Evolutionary conservation across 2,797 vertebrate genomes (phyloP).

Genomic region (Syncerus caffer): DNA sequence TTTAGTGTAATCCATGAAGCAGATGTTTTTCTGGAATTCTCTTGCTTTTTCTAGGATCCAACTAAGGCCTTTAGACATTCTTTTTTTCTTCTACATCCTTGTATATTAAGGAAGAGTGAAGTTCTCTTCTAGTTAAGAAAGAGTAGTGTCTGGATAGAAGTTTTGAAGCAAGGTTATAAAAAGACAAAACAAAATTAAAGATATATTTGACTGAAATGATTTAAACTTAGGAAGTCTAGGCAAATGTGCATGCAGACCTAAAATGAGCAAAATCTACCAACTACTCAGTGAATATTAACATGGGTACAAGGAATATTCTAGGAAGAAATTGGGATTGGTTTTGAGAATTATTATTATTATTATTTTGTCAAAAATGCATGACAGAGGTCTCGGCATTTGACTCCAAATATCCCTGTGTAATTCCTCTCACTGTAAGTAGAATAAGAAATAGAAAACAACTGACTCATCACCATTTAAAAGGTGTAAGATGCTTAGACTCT

Average conservation of each 20-base stretch:
- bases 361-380: neutral
- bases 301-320: neutral
- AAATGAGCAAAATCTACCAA: neutral
- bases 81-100: neutral
- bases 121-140: neutral
- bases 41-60: neutral
- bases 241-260: neutral
- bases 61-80: neutral
- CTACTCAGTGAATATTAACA: neutral
- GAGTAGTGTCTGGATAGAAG: neutral
- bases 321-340: neutral
- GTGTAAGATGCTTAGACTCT: neutral
- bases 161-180: neutral
- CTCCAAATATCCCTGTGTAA: neutral
- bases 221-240: neutral
- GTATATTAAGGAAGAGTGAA: neutral
- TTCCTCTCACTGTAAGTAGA: neutral
- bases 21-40: neutral
- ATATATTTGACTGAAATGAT: neutral
- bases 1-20: rapidly evolving
- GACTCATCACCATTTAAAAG: neutral
- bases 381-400: neutral
- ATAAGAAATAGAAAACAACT: conserved; percentile 3
- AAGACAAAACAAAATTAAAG: neutral
- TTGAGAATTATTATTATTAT: neutral